These are phyloP conservation scores for Xanthia togata DNA, from an alignment of 2,888 invertebrate genomes.

Conservation along the genomic window DNA sequence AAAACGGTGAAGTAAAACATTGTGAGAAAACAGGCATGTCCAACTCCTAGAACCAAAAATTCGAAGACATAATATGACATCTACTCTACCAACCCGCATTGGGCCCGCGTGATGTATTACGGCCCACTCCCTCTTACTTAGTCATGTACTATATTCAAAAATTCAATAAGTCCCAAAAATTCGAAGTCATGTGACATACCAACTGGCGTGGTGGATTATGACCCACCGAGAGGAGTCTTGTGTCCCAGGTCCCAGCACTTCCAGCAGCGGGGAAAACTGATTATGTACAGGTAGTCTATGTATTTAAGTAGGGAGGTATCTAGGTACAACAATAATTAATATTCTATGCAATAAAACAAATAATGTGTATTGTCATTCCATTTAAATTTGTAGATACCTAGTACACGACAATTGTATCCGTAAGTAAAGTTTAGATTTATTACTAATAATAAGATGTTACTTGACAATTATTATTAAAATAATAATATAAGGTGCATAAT, in stretches of 20 bases:
- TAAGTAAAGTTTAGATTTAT: conserved; percentile 36
- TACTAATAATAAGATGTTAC: conserved; percentile 18
- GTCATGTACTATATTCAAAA: no score
- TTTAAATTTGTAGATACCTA: conserved; percentile 6
- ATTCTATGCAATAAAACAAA: conserved; percentile 22
- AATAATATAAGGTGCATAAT: not conserved
- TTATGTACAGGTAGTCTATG: no score
- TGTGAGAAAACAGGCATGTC: not conserved
- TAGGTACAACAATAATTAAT: conserved; percentile 6
- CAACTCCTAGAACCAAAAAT: no score
- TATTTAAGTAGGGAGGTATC: not conserved
- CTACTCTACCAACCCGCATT: no score
- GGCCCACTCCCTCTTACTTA: no score
- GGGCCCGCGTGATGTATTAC: no score
- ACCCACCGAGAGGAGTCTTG: no score
- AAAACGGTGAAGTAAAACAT: not conserved
- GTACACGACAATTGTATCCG: conserved; percentile 10
- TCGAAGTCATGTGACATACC: not conserved
- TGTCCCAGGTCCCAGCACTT: no score
- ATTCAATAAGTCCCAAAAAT: no score
- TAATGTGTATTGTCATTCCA: conserved; percentile 9
- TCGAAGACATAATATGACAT: no score
- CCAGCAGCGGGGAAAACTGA: no score
- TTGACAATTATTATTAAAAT: conserved; percentile 8
- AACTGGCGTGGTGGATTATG: no score